phyloP scores from a whole-genome alignment of 2,797 vertebrate genomes.

The Eutrigla gurnardus region DNA sequence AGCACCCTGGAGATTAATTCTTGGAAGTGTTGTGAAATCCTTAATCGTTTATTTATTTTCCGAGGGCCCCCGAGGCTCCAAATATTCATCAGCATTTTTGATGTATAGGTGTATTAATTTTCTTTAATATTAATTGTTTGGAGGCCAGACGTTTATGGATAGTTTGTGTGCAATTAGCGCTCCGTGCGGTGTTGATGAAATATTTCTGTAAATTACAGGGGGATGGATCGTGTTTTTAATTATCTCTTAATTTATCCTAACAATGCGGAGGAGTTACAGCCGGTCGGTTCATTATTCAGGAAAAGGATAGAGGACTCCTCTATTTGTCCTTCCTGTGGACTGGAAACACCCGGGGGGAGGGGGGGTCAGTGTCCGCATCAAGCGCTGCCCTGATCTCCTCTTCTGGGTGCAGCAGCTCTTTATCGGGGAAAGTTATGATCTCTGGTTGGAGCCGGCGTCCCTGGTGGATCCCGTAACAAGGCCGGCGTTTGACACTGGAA shows the following conservation, averaged over 20 bases:
- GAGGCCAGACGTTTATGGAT: slow-evolving; percentile 75
- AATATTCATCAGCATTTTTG: slow-evolving; percentile 74
- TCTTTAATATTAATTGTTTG: slow-evolving; percentile 65
- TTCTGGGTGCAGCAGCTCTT: slow-evolving; percentile 39
- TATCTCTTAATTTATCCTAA: slow-evolving; percentile 65
- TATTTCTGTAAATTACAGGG: slow-evolving; percentile 60
- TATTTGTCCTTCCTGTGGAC: slow-evolving; percentile 18
- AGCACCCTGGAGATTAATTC: slow-evolving; percentile 65
- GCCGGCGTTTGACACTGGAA: slow-evolving; percentile 60
- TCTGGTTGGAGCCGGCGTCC: slow-evolving; percentile 46
- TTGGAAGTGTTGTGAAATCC: slow-evolving; percentile 51
- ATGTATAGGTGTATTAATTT: slow-evolving; percentile 78
- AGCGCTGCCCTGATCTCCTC: slow-evolving; percentile 28
- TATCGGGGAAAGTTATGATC: slow-evolving; percentile 63
- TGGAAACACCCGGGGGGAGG: slow-evolving; percentile 22
- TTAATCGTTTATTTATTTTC: slow-evolving; percentile 79
- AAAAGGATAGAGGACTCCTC: slow-evolving; percentile 2
- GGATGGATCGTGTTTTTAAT: slow-evolving; percentile 74
- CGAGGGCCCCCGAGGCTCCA: slow-evolving; percentile 45
- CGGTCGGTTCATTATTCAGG: slow-evolving; percentile 23
- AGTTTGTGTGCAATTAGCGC: slow-evolving; percentile 75
- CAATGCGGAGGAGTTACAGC: slow-evolving; percentile 42
- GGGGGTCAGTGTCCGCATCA: slow-evolving; percentile 30
- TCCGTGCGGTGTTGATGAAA: slow-evolving; percentile 62
- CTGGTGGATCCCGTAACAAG: slow-evolving; percentile 68